These are phyloP conservation scores for Taxidea taxus DNA, from an alignment of 2,113 vertebrate species.

Conservation along the genomic window DNA sequence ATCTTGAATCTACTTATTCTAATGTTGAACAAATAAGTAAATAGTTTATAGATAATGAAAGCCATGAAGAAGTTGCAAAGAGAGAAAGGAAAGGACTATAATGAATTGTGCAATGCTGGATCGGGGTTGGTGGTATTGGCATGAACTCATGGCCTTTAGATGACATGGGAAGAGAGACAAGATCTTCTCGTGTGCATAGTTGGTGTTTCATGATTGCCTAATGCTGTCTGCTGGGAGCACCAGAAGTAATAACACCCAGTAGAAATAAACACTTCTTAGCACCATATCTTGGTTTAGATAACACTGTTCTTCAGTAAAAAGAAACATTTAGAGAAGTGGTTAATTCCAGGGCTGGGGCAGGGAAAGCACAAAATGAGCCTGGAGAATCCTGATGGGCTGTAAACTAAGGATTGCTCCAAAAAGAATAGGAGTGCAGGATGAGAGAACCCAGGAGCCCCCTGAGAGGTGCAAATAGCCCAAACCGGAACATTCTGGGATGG, in stretches of 20 bases:
- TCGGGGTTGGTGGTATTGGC: background rate
- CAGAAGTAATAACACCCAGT: background rate
- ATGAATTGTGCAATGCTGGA: background rate
- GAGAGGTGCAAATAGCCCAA: background rate
- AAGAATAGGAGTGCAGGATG: accelerated
- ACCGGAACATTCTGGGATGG: background rate
- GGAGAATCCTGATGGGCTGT: background rate
- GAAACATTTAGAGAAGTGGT: background rate
- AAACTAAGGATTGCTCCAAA: background rate
- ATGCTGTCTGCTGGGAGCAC: background rate
- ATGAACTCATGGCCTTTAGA: background rate
- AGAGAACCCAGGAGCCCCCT: background rate
- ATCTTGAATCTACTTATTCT: background rate
- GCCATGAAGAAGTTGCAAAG: background rate
- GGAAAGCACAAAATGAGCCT: background rate
- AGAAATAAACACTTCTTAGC: background rate
- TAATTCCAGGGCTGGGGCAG: background rate
- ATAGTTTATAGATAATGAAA: background rate
- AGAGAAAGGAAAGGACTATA: background rate
- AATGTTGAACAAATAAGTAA: background rate
- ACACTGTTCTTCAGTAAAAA: background rate
- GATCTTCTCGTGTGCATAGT: background rate
- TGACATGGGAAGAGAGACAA: background rate
- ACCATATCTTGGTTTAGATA: background rate
- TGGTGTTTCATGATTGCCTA: background rate